Base-by-base conservation (phyloP, 2,888 invertebrate species). In the Clanis bilineata region DNA sequence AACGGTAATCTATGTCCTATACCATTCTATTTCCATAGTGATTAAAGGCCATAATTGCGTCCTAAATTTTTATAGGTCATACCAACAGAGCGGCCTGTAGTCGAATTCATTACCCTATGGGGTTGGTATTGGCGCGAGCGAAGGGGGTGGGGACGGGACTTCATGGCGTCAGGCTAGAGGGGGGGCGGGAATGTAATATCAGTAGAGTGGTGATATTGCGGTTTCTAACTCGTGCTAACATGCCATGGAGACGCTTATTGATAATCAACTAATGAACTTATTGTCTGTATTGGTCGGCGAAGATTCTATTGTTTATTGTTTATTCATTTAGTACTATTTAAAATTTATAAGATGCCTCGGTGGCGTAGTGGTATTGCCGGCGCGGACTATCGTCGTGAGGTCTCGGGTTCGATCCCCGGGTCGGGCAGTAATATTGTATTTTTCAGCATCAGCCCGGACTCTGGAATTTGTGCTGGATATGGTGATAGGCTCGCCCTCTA, bases 191-290 rank as follows among this genome's bases (percentile, higher is more conserved):
- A 84, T 86, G 86, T 88, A 89, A 88, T 90, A 88, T 87, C 85
- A 85, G 83, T 79, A 79, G 85, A 86, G 85, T 86, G 83, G 87
- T 86, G 85, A 86, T 88, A 88, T 89, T 88, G 88, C 87, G 87
- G 86, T 83, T 84, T 85, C 86, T 82, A 85, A 84, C 80, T 80
- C 81, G 80, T 78, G 80, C 80, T 80, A 74, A 77, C 75, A 67
- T 73, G 59, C 74, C 75, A 72, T 79, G 68, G 76, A 80, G 76
- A 77, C 74, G 79, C 71, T 71, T 67, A 51, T 51, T 77, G 67
- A 72, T 51, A 75, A 67, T 71, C 36, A 67, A 69, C 74, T 72
- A 69, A 62, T 64, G 51, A 57, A 39, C 59, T 61, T 58, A 61
- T 61, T 62, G 64, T 57, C 23, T 47, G 15, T 38, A 28, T 36